phyloP scores from a whole-genome alignment of 2,113 vertebrate species.

The Sander vitreus region DNA sequence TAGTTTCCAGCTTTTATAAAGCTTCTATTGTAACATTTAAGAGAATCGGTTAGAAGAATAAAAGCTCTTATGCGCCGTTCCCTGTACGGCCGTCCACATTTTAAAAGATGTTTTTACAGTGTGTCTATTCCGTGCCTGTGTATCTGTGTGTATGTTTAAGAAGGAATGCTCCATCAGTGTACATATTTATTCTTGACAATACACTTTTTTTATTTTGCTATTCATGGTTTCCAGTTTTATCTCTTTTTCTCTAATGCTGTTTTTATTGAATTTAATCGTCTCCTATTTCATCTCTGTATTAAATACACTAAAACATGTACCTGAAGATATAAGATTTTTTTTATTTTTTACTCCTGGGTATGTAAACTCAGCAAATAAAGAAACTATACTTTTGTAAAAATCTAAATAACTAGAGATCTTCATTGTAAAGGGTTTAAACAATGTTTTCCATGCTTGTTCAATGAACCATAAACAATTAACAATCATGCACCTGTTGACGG shows the following conservation, averaged over 20 bases:
- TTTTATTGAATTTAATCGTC: constrained; percentile 9
- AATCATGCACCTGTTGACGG: no score
- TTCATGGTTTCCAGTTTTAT: constrained; percentile 70
- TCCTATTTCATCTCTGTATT: constrained; percentile 63
- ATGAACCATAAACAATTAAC: no score
- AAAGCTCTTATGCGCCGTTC: constrained; percentile 17
- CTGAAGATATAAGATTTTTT: constrained; percentile 3
- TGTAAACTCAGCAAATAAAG: no score
- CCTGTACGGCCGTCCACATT: constrained; percentile 8
- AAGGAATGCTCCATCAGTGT: constrained; percentile 48
- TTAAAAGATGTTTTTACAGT: constrained; percentile 39
- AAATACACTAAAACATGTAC: constrained; percentile 74
- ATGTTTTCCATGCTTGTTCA: no score
- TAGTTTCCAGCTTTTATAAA: constrained; percentile 82
- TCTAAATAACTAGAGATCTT: no score
- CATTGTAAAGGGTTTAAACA: no score
- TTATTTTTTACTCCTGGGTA: background rate
- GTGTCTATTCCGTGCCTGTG: background rate
- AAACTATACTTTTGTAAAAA: no score
- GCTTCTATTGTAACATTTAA: constrained; percentile 66
- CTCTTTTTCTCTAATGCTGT: constrained; percentile 27
- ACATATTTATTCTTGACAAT: constrained; percentile 77
- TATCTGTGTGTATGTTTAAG: constrained; percentile 20
- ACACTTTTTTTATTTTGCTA: constrained; percentile 57
- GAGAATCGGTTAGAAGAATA: constrained; percentile 30